These are phyloP conservation scores for Meriones unguiculatus DNA, from an alignment of 2,113 vertebrate genomes.

Conservation along the genomic window DNA sequence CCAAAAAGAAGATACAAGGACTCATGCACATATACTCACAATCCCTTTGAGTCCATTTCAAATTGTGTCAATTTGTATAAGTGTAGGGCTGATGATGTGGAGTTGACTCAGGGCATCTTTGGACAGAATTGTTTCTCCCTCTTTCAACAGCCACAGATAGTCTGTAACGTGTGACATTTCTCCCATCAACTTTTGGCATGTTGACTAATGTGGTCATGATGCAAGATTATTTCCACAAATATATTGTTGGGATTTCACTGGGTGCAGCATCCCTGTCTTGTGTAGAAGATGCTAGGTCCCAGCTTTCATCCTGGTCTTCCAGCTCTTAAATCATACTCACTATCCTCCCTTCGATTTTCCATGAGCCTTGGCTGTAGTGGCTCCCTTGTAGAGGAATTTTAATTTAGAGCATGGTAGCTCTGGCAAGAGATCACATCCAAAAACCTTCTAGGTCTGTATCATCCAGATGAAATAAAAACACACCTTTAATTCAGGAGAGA, in stretches of 20 bases:
- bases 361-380: not conserved
- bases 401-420: too few relatives aligned
- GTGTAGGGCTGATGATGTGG: not conserved
- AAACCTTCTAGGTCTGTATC: too few relatives aligned
- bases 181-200: not conserved
- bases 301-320: not conserved
- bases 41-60: not conserved
- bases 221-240: not conserved
- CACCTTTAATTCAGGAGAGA: too few relatives aligned
- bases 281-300: not conserved
- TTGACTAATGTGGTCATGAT: not conserved
- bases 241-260: not conserved
- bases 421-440: too few relatives aligned
- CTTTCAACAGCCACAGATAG: not conserved
- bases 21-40: not conserved
- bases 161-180: not conserved
- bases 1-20: not conserved
- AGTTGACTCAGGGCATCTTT: not conserved
- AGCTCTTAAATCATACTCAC: not conserved
- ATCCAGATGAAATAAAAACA: too few relatives aligned
- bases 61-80: not conserved
- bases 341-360: not conserved
- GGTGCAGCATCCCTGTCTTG: too few relatives aligned
- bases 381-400: not conserved
- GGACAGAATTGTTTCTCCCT: not conserved